These are phyloP conservation scores for Botia kubotai DNA, from an alignment of 2,797 vertebrate species.

Conservation along the genomic window DNA sequence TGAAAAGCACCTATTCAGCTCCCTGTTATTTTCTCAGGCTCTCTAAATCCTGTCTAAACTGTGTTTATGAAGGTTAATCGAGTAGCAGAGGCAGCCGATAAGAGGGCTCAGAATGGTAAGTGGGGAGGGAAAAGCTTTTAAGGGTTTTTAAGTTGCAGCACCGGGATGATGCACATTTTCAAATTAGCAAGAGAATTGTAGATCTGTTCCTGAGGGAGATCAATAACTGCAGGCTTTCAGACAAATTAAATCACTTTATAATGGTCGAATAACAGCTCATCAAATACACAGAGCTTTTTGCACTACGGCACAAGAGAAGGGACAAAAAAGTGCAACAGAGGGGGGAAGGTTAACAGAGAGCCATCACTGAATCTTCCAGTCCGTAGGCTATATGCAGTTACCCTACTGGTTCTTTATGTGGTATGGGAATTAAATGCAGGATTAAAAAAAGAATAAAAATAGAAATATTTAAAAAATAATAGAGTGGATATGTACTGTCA, in stretches of 20 bases:
- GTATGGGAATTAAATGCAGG: not conserved
- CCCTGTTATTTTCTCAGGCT: conserved; percentile 30
- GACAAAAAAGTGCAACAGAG: conserved; percentile 37
- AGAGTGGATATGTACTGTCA: not conserved
- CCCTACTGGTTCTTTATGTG: conserved; percentile 1
- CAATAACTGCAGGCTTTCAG: conserved; percentile 73
- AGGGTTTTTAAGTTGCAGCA: conserved; percentile 58
- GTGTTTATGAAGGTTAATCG: conserved; percentile 61
- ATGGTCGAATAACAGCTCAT: conserved; percentile 73
- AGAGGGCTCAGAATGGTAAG: conserved; percentile 59
- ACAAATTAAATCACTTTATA: conserved; percentile 76
- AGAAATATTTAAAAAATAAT: not conserved
- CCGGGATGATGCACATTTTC: conserved; percentile 60
- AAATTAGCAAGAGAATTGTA: conserved; percentile 60
- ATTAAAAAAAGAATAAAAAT: conserved; percentile 3
- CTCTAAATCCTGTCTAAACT: conserved; percentile 45
- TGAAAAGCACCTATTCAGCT: conserved; percentile 34
- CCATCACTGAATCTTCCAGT: not conserved
- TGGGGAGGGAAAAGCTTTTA: conserved; percentile 56
- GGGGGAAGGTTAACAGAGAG: not conserved
- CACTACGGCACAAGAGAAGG: not conserved
- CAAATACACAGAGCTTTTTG: conserved; percentile 63
- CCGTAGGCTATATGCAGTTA: not conserved
- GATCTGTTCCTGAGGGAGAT: conserved; percentile 61
- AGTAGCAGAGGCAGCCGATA: conserved; percentile 55